A percentile compares a stretch with the other conserved stretches of the same genome.
phyloP scores from a whole-genome alignment of 2,888 invertebrate species.

The Mesodorylaimus sp. region DNA sequence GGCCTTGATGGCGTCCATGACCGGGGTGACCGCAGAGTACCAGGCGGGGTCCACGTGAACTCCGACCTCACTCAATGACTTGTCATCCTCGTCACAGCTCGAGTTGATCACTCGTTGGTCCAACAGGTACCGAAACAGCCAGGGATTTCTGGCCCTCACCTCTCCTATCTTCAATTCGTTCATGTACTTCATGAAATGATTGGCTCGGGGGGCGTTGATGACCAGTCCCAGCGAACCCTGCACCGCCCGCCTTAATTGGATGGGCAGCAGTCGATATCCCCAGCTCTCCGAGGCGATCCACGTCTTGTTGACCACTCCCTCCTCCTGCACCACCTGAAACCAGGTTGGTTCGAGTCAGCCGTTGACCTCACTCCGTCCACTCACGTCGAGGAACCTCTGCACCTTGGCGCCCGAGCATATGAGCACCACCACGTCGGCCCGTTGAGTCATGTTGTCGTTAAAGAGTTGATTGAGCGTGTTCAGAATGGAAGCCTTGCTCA shows the following conservation, averaged over 20 bases:
- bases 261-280: not conserved
- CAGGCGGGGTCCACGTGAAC: not conserved
- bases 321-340: too few species aligned
- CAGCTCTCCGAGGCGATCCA: not conserved
- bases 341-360: too few species aligned
- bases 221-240: not conserved
- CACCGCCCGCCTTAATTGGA: too few species aligned
- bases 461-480: too few species aligned
- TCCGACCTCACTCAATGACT: not conserved
- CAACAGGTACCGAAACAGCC: not conserved
- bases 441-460: too few species aligned
- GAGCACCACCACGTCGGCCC: too few species aligned
- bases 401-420: too few species aligned
- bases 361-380: too few species aligned
- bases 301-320: not conserved
- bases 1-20: not conserved
- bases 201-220: not conserved
- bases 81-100: not conserved
- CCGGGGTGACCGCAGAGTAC: too few species aligned
- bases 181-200: not conserved
- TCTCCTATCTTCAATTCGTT: not conserved
- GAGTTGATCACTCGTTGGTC: not conserved
- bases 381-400: too few species aligned
- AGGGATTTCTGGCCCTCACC: not conserved
- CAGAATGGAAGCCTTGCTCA: too few species aligned